Evolutionary conservation across 1,140 invertebrate species (phyloP).

Genomic region (Eueides isabella): DNA sequence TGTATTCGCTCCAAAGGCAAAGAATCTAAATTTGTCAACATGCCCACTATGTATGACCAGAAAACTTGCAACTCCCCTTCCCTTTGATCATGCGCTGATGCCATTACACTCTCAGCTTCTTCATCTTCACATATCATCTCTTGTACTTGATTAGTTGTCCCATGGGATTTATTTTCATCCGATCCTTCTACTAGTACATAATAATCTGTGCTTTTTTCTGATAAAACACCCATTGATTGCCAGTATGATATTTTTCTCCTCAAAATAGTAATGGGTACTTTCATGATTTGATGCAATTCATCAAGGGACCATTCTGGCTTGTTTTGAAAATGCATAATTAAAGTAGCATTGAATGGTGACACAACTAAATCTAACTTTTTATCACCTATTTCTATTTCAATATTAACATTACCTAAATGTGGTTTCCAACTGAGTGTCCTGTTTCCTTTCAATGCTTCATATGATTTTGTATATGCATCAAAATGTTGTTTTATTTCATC

Average conservation of each 20-base stretch:
- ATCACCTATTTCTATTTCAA: constrained; percentile 95
- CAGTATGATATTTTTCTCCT: constrained; percentile 94
- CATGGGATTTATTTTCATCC: constrained; percentile 70
- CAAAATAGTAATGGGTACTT: constrained; percentile 91
- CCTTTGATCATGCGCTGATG: constrained; percentile 94
- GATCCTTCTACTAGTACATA: constrained; percentile 90
- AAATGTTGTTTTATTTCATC: constrained; percentile 90
- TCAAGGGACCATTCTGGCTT: constrained; percentile 93
- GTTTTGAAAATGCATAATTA: constrained; percentile 97
- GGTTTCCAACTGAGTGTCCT: constrained; percentile 97
- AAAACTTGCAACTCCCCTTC: constrained; percentile 97
- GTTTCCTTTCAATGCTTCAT: constrained; percentile 96
- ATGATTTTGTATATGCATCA: constrained; percentile 94
- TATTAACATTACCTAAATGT: constrained; percentile 94
- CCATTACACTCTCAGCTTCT: constrained; percentile 95
- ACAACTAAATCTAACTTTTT: constrained; percentile 92
- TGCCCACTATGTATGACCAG: constrained; percentile 98
- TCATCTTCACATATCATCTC: constrained; percentile 94
- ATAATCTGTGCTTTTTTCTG: constrained; percentile 88
- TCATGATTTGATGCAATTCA: constrained; percentile 91
- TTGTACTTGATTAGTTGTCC: constrained; percentile 71
- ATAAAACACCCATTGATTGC: constrained; percentile 93
- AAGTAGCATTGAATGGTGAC: constrained; percentile 95
- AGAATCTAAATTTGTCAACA: constrained; percentile 97
- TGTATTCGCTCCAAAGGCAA: constrained; percentile 96